A percentile compares a stretch with the other conserved stretches of the same genome.
Conservation (phyloP, 2,113 vertebrate genomes). For the Anhinga rufa region DNA sequence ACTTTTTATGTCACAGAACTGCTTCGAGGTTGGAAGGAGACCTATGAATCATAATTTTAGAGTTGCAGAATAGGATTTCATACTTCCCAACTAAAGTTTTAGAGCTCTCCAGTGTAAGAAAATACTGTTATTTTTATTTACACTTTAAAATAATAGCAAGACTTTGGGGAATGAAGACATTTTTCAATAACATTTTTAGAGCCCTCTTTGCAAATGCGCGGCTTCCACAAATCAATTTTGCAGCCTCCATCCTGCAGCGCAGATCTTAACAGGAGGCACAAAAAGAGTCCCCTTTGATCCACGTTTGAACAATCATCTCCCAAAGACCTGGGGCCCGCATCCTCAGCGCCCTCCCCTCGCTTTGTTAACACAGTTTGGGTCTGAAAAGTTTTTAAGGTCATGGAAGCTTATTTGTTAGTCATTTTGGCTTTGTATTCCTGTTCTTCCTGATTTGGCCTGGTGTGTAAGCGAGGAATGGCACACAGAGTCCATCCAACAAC, state of each 20-base stretch:
- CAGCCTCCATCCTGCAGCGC: neutral
- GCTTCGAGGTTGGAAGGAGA: neutral
- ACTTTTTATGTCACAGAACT: neutral
- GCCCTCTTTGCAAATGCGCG: neutral
- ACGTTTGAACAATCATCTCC: neutral
- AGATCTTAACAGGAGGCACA: neutral
- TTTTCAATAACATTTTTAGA: neutral
- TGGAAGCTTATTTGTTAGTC: neutral
- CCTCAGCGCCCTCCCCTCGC: fast-evolving
- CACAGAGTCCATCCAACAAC: neutral
- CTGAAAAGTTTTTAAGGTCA: neutral
- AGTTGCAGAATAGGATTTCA: neutral
- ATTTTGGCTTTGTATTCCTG: neutral
- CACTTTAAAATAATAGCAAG: neutral
- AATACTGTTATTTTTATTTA: constrained; percentile 14
- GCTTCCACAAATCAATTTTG: neutral
- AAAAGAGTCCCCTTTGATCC: neutral
- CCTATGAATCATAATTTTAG: neutral
- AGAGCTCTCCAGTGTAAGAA: neutral
- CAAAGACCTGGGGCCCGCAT: fast-evolving
- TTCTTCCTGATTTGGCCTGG: neutral
- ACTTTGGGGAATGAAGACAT: neutral
- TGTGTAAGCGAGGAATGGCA: neutral
- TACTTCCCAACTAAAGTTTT: neutral
- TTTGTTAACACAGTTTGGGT: neutral